Evolutionary conservation across 2,888 invertebrate species (phyloP).

Genomic region (Coenonympha arcania): DNA sequence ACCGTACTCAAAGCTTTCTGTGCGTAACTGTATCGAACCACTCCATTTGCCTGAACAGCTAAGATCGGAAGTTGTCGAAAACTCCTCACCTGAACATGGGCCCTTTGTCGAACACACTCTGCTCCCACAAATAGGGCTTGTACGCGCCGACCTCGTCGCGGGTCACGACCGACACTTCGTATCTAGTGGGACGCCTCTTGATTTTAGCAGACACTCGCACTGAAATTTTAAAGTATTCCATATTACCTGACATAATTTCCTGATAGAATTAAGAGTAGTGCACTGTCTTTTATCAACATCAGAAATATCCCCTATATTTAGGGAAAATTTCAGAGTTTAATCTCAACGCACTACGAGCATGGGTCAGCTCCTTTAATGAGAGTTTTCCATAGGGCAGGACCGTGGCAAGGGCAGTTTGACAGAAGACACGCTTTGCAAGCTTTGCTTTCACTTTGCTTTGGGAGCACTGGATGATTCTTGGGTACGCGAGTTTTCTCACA

Average conservation of each 20-base stretch:
- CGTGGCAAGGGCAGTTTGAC: too few relatives aligned
- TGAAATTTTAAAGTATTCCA: slow-evolving; percentile 43
- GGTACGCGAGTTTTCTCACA: too few relatives aligned
- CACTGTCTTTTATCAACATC: too few relatives aligned
- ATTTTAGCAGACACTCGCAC: slow-evolving; percentile 91
- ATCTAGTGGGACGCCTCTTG: slow-evolving; percentile 88
- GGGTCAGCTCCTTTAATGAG: too few relatives aligned
- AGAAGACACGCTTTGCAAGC: too few relatives aligned
- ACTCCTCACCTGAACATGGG: slow-evolving; percentile 86
- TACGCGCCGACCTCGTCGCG: slow-evolving; percentile 96
- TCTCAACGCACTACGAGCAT: too few relatives aligned
- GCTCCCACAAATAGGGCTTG: slow-evolving; percentile 96
- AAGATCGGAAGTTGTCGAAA: slow-evolving; percentile 5
- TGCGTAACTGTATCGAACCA: not conserved
- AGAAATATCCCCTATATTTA: too few relatives aligned
- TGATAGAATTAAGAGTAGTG: too few relatives aligned
- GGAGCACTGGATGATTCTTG: too few relatives aligned
- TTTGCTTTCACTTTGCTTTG: too few relatives aligned
- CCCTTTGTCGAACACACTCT: slow-evolving; percentile 94
- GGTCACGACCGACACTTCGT: slow-evolving; percentile 94
- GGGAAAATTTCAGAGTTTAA: too few relatives aligned
- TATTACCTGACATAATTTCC: slow-evolving; percentile 1
- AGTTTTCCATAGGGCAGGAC: too few relatives aligned
- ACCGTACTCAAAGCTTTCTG: not conserved
- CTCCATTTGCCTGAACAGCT: not conserved